Conservation (phyloP, 2,797 vertebrate genomes). For the Eutrigla gurnardus region DNA sequence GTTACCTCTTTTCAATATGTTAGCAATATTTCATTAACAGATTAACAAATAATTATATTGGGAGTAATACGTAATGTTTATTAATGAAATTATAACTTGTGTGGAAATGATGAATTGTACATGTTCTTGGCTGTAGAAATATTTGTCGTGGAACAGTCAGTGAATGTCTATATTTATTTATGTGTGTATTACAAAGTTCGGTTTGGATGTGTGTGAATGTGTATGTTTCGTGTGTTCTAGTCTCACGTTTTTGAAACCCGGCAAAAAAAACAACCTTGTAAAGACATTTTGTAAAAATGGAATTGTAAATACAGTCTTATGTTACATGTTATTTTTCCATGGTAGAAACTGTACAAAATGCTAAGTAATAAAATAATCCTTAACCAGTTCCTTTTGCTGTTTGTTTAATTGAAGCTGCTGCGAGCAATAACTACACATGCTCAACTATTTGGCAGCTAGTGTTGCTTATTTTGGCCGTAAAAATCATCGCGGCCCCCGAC, state of each 20-base stretch:
- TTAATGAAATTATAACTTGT: conserved; percentile 87
- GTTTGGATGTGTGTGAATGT: conserved; percentile 85
- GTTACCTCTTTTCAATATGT: conserved; percentile 87
- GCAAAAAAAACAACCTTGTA: conserved; percentile 86
- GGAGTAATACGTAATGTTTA: conserved; percentile 85
- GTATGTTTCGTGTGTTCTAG: conserved; percentile 80
- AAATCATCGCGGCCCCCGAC: conserved; percentile 51
- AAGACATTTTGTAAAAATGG: conserved; percentile 92
- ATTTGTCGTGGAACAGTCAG: conserved; percentile 86
- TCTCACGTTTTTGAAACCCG: conserved; percentile 80
- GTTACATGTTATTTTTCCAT: conserved; percentile 90
- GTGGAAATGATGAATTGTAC: conserved; percentile 83
- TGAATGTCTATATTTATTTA: conserved; percentile 97
- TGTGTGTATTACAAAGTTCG: conserved; percentile 89
- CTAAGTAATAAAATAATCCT: conserved; percentile 93
- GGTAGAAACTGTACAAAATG: conserved; percentile 94
- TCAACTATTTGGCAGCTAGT: conserved; percentile 66
- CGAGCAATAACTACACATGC: conserved; percentile 63
- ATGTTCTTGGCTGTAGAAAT: conserved; percentile 90
- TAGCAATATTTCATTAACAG: conserved; percentile 87
- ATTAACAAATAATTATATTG: conserved; percentile 90
- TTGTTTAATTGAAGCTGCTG: conserved; percentile 64
- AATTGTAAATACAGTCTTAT: conserved; percentile 95
- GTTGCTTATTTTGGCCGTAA: conserved; percentile 79
- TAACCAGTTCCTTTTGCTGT: conserved; percentile 73